Percentiles rank a stretch among this genome's conserved stretches.
Evolutionary conservation across 1,140 invertebrate genomes (phyloP).

Genomic region (Hycleus phaleratus): DNA sequence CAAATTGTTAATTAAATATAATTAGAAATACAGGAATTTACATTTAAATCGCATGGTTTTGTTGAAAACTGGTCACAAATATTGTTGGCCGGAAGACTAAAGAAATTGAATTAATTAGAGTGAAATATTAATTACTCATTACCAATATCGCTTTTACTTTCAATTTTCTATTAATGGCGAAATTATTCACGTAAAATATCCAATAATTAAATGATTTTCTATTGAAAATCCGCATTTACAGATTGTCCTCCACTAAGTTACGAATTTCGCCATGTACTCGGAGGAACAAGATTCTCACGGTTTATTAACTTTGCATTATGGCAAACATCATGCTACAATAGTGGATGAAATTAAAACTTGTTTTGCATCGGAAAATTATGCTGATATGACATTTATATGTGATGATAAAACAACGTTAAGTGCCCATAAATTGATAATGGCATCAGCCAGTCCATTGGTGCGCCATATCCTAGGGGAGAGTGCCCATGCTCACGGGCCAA

Average conservation of each 20-base stretch:
- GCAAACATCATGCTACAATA: constrained; percentile 81
- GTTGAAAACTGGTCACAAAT: too few relatives aligned
- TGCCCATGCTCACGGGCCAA: constrained; percentile 57
- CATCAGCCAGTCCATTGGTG: constrained; percentile 73
- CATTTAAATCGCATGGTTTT: too few relatives aligned
- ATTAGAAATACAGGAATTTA: too few relatives aligned
- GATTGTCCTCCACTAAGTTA: constrained; percentile 23
- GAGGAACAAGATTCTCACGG: constrained; percentile 40
- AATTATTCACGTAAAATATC: too few relatives aligned
- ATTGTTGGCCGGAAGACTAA: too few relatives aligned
- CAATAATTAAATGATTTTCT: neutral
- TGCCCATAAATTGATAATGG: constrained; percentile 73
- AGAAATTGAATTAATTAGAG: too few relatives aligned
- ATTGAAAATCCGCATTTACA: constrained; percentile 9
- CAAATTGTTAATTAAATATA: too few relatives aligned
- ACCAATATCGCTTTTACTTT: too few relatives aligned
- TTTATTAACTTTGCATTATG: constrained; percentile 77
- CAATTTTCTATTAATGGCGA: too few relatives aligned
- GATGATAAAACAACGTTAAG: constrained; percentile 65
- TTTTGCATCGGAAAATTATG: constrained; percentile 72
- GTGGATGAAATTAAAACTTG: constrained; percentile 77
- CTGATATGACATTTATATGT: constrained; percentile 73
- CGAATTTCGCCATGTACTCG: constrained; percentile 40
- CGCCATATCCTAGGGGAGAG: constrained; percentile 65
- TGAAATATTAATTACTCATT: too few relatives aligned